Evolutionary conservation across 1,140 invertebrate species (phyloP), one percentile per base, ranked within the genome.

Genomic region (Ptiloglossa arizonensis): DNA sequence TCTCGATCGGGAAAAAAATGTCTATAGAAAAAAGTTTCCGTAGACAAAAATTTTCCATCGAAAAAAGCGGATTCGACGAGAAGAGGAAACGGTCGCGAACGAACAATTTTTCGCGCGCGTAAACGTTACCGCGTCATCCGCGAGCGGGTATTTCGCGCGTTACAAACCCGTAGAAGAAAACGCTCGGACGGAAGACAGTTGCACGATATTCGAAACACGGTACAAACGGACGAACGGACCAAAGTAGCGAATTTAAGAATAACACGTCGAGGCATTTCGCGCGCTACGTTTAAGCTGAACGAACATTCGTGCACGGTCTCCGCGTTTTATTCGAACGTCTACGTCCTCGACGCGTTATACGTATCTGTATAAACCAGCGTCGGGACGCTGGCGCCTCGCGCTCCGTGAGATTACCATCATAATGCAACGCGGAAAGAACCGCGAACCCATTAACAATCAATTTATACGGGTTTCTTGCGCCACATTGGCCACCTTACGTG

Each of bases 271-370:
- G 19, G 38, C 44, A 46, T 56, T 78, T 57, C 15, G 48, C 66
- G 29, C 48, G 66, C 62, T 50, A 74, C 68, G 75, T 83, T 83
- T 56, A 82, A 77, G 44, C 60, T 29, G 38, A 74, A 67, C 48
- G 48, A 74, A 74, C 44, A 56, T 44, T 50, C 72, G 46, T 41
- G 32, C 50, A 67, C 24, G 71, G 62, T 66, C 15, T 15, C 15
- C 35, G 50, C 19, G 62, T 74, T 74, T 74, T 74, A 74, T 74
- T 35, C 0, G n/a, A 63, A 22, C 32, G 38, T 75, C 19, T 35
- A 35, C 50, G 27, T 66, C 17, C 52, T 5, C n/a, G 44, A 6
- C 9, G 24, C 32, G 13, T 11, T 54, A 32, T 50, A 44, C 19
- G n/a, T n/a, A n/a, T n/a, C n/a, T n/a, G n/a, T n/a, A n/a, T n/a